Evolutionary conservation across 2,797 vertebrate species (phyloP).

Genomic region (Danio tinwini): DNA sequence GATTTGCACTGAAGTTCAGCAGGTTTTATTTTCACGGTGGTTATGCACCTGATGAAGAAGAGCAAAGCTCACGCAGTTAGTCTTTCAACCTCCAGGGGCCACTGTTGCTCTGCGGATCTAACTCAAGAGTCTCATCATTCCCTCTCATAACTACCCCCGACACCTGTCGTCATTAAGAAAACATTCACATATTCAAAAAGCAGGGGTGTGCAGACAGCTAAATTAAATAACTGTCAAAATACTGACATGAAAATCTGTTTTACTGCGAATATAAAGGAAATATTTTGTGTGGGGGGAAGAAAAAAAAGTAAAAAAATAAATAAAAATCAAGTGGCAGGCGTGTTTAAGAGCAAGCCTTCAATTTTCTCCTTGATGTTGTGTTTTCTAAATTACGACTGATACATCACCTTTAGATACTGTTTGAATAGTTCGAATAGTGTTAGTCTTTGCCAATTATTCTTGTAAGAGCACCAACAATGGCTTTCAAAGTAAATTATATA

Average conservation of each 20-base stretch:
- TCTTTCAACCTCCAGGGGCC: conserved; percentile 67
- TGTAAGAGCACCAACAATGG: neutral
- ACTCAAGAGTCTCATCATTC: neutral
- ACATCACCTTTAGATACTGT: neutral
- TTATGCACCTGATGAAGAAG: conserved; percentile 17
- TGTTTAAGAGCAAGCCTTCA: conserved; percentile 25
- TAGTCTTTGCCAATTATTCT: conserved; percentile 18
- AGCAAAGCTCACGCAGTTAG: neutral
- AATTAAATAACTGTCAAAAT: conserved; percentile 57
- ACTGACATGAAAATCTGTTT: conserved; percentile 40
- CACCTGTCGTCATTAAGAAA: conserved; percentile 60
- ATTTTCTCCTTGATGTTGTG: conserved; percentile 29
- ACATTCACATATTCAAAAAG: conserved; percentile 51
- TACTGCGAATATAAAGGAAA: conserved; percentile 33
- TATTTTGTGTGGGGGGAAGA: conserved; percentile 1
- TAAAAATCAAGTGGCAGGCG: conserved; percentile 7
- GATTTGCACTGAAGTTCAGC: neutral
- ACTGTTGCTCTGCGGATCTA: conserved; percentile 66
- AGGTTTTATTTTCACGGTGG: conserved; percentile 13
- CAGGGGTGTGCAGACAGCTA: conserved; percentile 47
- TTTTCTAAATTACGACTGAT: conserved; percentile 30
- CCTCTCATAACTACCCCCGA: conserved; percentile 44
- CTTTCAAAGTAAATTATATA: conserved; percentile 18
- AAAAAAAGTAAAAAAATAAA: neutral
- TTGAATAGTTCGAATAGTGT: conserved; percentile 12